Evolutionary conservation across 1,140 invertebrate genomes (phyloP).

Genomic region (Zaprionus capensis): DNA sequence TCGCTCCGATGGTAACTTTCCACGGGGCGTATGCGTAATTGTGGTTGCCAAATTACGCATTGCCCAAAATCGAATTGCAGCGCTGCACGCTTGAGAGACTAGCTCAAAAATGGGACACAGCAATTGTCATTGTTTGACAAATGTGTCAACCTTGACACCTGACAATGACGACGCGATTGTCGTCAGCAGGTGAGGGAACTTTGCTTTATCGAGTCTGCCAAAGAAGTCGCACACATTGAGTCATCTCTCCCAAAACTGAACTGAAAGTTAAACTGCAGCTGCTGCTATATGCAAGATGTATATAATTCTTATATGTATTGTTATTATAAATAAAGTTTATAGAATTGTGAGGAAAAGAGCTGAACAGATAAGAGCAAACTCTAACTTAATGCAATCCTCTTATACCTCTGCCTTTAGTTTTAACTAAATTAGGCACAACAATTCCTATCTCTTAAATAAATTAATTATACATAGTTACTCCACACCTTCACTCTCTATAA

Average conservation of each 20-base stretch:
- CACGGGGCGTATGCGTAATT: constrained; percentile 58
- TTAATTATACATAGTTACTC: neutral
- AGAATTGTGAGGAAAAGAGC: no score
- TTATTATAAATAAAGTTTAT: no score
- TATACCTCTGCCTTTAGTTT: no score
- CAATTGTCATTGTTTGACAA: constrained; percentile 65
- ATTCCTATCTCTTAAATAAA: no score
- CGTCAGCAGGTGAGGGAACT: constrained; percentile 10
- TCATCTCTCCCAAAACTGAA: neutral
- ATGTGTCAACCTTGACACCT: constrained; percentile 63
- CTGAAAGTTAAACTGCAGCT: neutral
- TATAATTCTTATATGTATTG: no score
- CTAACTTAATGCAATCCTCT: no score
- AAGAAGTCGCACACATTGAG: neutral
- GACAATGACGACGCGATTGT: neutral
- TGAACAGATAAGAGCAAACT: no score
- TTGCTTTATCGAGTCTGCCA: constrained; percentile 7
- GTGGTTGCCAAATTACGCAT: constrained; percentile 17
- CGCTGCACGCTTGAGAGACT: constrained; percentile 19
- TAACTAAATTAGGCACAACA: no score
- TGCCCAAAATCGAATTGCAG: constrained; percentile 13
- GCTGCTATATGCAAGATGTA: no score
- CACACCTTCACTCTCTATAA: neutral
- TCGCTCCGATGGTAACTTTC: constrained; percentile 56
- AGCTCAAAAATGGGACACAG: constrained; percentile 31